Base-by-base conservation (phyloP, 2,113 vertebrate species). In the Platysteira castanea region DNA sequence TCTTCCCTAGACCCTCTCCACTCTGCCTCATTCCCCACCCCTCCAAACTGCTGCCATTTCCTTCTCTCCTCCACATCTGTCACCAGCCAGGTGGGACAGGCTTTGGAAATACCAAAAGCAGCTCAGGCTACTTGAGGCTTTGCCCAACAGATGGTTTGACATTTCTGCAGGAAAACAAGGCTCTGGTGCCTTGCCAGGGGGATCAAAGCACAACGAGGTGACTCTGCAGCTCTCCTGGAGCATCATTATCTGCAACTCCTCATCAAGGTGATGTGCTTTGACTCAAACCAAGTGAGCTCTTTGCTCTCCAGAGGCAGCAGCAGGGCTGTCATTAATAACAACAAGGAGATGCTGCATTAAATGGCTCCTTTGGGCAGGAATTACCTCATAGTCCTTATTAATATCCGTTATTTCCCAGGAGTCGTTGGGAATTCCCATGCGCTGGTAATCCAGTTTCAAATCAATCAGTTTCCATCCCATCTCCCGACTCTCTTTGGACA, bases 361-460 rank as follows among this genome's bases (percentile, higher is more conserved):
- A 44, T 3, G 47, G 77, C 60, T 81, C n/a, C 54, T 91, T 4
- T 28, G 69, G 42, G 65, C 84, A 83, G 74, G 54, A 96, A 84
- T 97, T 96, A 99, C 98, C 98, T 98, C 98, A 46, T 98, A 98
- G 88, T 97, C 98, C 88, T 96, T 97, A 75, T 99, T 99, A 61
- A 97, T 65, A 80, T 98, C 97, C 1, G 97, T 98, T 41, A 98
- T 89, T 73, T 97, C 98, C 98, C 98, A 99, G 33, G 89, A 95
- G 49, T 96, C 89, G 4, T 98, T 98, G 16, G 98, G 98, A 44
- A 99, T 96, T 35, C 98, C 98, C 98, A 99, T 98, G 37, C 97
- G 97, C 44, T 92, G 97, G 80, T 98, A 99, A 74, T 99, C 98
- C 33, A 97, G 95, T 41, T 87, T 93, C 70, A 98, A 57, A 84